These are phyloP conservation scores for Gambusia yucatana DNA, from an alignment of 2,797 vertebrate species.

Conservation along the genomic window DNA sequence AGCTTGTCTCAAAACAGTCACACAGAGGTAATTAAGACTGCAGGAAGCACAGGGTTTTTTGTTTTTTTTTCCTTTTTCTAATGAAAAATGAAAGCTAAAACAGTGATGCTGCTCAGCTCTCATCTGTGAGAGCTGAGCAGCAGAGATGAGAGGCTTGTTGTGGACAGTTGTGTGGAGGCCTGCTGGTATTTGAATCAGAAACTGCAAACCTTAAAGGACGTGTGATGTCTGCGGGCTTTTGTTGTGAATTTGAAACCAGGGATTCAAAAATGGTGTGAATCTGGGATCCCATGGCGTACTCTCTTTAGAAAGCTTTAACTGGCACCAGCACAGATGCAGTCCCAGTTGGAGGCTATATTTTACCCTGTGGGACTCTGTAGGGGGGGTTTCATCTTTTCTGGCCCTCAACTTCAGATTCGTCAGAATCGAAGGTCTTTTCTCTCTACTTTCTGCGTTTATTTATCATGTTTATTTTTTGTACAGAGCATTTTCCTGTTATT, in stretches of 20 bases:
- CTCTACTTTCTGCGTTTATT: neutral
- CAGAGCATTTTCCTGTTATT: neutral
- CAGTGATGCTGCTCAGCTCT: neutral
- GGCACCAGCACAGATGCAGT: constrained; percentile 1
- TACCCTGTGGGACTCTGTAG: neutral
- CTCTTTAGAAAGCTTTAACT: constrained; percentile 6
- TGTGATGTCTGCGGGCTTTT: constrained; percentile 30
- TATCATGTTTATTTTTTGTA: neutral
- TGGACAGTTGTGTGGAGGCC: constrained; percentile 23
- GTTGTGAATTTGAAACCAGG: constrained; percentile 32
- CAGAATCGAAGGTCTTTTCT: neutral
- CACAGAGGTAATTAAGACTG: neutral
- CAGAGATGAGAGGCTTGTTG: constrained; percentile 21
- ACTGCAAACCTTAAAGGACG: constrained; percentile 31
- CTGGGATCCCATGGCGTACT: neutral
- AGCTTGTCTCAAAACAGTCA: constrained; percentile 3
- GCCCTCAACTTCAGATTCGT: neutral
- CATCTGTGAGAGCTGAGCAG: constrained; percentile 7
- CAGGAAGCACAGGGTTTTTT: neutral
- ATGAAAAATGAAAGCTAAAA: constrained; percentile 7
- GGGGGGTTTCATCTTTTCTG: neutral
- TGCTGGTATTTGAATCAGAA: constrained; percentile 41
- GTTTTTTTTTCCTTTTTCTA: neutral
- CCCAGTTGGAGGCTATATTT: neutral
- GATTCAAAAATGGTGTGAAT: constrained; percentile 29